Evolutionary conservation across 2,113 vertebrate species (phyloP).

Genomic region (Lipophrys pholis): DNA sequence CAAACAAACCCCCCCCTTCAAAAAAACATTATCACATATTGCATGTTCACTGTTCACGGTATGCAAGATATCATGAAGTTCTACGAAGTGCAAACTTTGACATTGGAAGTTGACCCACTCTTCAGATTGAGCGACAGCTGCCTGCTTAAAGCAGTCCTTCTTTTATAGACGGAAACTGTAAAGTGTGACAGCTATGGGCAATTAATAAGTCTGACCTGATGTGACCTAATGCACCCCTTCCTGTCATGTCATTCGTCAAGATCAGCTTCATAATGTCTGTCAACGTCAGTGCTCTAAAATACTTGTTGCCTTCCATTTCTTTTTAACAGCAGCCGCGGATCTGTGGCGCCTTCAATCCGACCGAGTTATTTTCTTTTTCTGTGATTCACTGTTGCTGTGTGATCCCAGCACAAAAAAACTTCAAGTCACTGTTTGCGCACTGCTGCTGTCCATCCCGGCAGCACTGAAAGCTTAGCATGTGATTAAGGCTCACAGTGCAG

Average conservation of each 20-base stretch:
- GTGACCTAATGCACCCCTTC: background rate
- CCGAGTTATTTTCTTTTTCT: slow-evolving; percentile 4
- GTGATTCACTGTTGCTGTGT: slow-evolving; percentile 38
- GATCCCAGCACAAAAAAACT: slow-evolving; percentile 25
- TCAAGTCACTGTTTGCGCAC: slow-evolving; percentile 32
- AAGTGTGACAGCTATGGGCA: background rate
- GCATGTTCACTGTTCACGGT: no score
- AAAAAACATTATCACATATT: no score
- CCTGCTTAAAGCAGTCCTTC: background rate
- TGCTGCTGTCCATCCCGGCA: slow-evolving; percentile 15
- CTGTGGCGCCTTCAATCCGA: background rate
- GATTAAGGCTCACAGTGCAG: slow-evolving; percentile 19
- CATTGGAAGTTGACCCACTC: no score
- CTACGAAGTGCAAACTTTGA: no score
- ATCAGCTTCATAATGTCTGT: background rate
- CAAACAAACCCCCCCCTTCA: no score
- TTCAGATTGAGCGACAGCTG: no score
- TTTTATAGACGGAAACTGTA: background rate
- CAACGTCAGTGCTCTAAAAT: background rate
- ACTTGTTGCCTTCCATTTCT: slow-evolving; percentile 2
- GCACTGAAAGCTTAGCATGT: slow-evolving; percentile 34
- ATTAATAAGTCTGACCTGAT: background rate
- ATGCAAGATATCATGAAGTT: no score
- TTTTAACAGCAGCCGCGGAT: slow-evolving; percentile 3
- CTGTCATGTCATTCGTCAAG: background rate